A percentile compares a stretch with the other conserved stretches of the same genome.
These are phyloP conservation scores for Megalopta genalis DNA, from an alignment of 1,140 invertebrate genomes.

Conservation along the genomic window DNA sequence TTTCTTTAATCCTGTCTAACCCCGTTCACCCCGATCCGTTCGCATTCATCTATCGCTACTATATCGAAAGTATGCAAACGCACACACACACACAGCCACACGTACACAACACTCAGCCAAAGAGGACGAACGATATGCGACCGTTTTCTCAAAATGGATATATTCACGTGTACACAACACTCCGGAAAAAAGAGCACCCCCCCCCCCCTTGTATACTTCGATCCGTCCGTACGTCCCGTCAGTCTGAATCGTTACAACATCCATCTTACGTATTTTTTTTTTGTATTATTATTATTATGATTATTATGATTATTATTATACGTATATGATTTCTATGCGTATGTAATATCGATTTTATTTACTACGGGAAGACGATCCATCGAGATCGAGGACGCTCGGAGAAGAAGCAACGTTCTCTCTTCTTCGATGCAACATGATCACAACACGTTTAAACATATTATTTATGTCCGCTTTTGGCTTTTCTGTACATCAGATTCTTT, in stretches of 20 bases:
- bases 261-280: neutral
- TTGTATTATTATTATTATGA: neutral
- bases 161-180: conserved; percentile 25
- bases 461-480: conserved; percentile 43
- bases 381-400: conserved; percentile 70
- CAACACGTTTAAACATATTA: conserved; percentile 10
- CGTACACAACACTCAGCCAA: neutral
- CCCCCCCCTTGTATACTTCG: neutral
- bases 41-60: conserved; percentile 9
- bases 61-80: neutral
- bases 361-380: conserved; percentile 62
- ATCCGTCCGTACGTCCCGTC: conserved; percentile 45
- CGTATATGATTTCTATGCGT: neutral
- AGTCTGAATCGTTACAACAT: conserved; percentile 44
- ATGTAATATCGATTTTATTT: conserved; percentile 22
- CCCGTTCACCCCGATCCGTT: conserved; percentile 21
- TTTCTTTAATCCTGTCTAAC: neutral
- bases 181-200: neutral
- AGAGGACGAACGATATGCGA: conserved; percentile 31
- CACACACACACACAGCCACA: neutral
- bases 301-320: neutral
- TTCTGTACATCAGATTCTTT: conserved; percentile 53
- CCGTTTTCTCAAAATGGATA: conserved; percentile 20
- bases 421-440: conserved; percentile 39
- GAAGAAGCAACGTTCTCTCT: conserved; percentile 64